Base-by-base conservation (phyloP, 2,797 vertebrate genomes). In the Limosa lapponica region DNA sequence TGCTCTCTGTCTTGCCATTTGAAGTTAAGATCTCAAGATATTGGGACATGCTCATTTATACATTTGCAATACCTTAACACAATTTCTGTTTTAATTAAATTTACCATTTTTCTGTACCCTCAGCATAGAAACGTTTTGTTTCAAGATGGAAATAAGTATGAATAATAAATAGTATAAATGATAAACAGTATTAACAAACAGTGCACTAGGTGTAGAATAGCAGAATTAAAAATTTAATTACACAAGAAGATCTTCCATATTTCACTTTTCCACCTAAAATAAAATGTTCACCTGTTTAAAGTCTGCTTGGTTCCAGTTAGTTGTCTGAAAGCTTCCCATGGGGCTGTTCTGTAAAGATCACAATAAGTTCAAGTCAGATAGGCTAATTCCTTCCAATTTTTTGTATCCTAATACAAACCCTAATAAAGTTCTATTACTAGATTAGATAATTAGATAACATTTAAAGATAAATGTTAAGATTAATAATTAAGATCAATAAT, bases 291-390 rank as follows among this genome's bases (percentile, higher is more conserved):
- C 94, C 94, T 95, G 72, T 90, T 95, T 85, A 82, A 73, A 82
- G 62, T 75, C 83, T 95, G 77, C 81, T 96, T 97, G 27, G 81
- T 89, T 96, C 67, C 94, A 95, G 66, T 92, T 78, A 94, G 78
- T 59, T 96, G 92, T 91, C 95, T 92, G 44, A 96, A 96, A 88
- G 96, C 61, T 91, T 97, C 89, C 93, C 90, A 96, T 13, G 85
- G 87, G 62, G 77, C 87, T 82, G 94, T 94, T 93, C 89, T 97
- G 92, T 51, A 97, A 95, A 95, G 59, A 75, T 71, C 32, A 93
- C 17, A 84, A 83, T 51, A 95, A 90, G 41, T 87, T 73, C 82
- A 89, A 81, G 79, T 96, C 55, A 95, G 37, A 95, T 88, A 69
- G 11, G n/a, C 16, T 85, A 70, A 80, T 57, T 72, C 88, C 71